Evolutionary conservation across 2,797 vertebrate genomes (phyloP), one percentile per base, ranked within the genome.

Genomic region (Avahi laniger): DNA sequence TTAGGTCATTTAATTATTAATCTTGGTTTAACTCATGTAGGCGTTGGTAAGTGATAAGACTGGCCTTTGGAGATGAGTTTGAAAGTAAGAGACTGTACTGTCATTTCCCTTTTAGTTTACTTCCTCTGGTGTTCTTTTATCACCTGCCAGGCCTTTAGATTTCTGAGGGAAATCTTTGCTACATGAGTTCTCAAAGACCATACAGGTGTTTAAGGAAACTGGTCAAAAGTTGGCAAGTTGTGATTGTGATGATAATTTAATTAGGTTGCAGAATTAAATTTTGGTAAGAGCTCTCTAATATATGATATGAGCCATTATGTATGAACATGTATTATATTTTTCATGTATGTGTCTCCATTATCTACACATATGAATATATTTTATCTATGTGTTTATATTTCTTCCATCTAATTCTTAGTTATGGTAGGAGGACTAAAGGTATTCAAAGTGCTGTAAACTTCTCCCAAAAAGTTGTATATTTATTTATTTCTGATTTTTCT

Each of bases 401-500:
- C 43, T 93, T 81, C 41, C 61, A 50, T 84, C 4, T 90, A 88
- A 93, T 63, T 95, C 35, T 80, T 88, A 90, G n/a, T 93, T 80
- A 69, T 79, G 9, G 30, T 72, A 73, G 50, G 30, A 88, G 59
- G 54, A 79, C 41, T 90, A 78, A 96, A 96, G 91, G n/a, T 94
- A 93, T 73, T 84, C 41, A 78, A 50, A 92, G 33, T 84, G 28
- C 11, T 65, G 7, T 89, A 80, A 46, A 35, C 15, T 63, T 93
- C 61, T 76, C 83, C 41, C 61, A 26, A 54, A 79, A 63, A 94
- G 63, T 35, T 38, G 79, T 70, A 75, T 30, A 93, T 70, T 78
- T 81, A 76, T 88, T 83, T 87, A 5, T 76, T 87, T 94, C n/a
- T 90, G 41, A 52, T 81, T 65, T 95, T 94, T 89, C 59, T 80